These are phyloP conservation scores for Carposina sasakii DNA, from an alignment of 1,140 invertebrate genomes.

Conservation along the genomic window DNA sequence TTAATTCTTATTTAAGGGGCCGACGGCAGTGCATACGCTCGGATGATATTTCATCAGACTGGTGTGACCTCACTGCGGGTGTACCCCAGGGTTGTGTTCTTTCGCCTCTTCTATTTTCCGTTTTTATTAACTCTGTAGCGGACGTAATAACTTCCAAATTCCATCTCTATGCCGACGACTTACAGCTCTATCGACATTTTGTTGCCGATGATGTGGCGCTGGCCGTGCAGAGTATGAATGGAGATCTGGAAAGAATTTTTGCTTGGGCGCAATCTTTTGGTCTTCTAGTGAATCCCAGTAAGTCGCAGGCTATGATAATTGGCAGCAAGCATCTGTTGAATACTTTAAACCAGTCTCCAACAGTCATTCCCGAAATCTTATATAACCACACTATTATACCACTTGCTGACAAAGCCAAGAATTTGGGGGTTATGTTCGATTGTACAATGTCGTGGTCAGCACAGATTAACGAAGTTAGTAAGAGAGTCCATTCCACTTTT, in stretches of 20 bases:
- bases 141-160: neutral
- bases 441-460: conserved; percentile 3
- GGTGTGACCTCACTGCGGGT: neutral
- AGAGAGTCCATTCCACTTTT: neutral
- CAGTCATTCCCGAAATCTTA: no score
- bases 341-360: no score
- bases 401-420: no score
- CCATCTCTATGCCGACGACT: conserved; percentile 1
- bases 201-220: neutral
- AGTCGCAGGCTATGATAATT: conserved; percentile 1
- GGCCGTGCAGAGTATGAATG: neutral
- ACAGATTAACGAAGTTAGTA: conserved; percentile 1
- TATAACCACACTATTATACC: no score
- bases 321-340: neutral
- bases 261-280: neutral
- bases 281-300: neutral
- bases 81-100: neutral
- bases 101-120: neutral
- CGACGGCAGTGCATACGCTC: neutral
- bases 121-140: neutral
- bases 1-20: neutral
- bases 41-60: neutral
- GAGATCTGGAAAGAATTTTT: neutral
- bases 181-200: neutral
- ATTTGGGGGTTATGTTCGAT: neutral